phyloP scores from a whole-genome alignment of 2,888 invertebrate species.

The Xestia c-nigrum region DNA sequence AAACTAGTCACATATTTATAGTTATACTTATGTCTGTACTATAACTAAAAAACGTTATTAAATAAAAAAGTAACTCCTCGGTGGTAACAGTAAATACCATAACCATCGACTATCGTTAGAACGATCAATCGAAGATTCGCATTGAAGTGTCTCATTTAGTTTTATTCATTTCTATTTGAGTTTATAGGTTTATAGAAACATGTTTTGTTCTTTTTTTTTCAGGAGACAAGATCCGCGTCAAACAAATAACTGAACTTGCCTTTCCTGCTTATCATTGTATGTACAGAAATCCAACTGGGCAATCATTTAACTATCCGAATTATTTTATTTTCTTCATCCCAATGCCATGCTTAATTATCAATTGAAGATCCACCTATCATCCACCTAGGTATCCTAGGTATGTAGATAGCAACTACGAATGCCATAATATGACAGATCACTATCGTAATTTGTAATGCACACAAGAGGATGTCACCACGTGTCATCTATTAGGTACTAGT shows the following conservation, averaged over 20 bases:
- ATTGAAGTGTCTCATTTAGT: neutral
- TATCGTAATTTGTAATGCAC: slow-evolving; percentile 1
- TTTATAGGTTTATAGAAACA: neutral
- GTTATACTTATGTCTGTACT: neutral
- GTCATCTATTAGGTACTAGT: neutral
- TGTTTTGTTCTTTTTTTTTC: neutral
- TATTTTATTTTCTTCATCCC: neutral
- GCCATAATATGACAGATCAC: neutral
- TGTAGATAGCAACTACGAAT: neutral
- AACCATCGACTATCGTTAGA: neutral
- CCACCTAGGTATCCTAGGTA: too few relatives aligned
- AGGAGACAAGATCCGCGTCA: neutral
- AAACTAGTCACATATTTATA: neutral
- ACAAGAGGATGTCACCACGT: slow-evolving; percentile 8
- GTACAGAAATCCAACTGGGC: neutral
- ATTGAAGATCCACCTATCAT: neutral
- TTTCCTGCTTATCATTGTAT: neutral
- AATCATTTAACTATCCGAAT: neutral
- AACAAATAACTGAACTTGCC: neutral
- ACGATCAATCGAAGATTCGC: neutral
- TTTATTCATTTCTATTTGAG: neutral
- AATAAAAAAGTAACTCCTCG: neutral
- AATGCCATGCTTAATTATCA: neutral
- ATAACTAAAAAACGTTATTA: neutral
- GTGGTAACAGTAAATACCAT: neutral